phyloP scores from a whole-genome alignment of 2,797 vertebrate species.

The Sandelia bainsii region DNA sequence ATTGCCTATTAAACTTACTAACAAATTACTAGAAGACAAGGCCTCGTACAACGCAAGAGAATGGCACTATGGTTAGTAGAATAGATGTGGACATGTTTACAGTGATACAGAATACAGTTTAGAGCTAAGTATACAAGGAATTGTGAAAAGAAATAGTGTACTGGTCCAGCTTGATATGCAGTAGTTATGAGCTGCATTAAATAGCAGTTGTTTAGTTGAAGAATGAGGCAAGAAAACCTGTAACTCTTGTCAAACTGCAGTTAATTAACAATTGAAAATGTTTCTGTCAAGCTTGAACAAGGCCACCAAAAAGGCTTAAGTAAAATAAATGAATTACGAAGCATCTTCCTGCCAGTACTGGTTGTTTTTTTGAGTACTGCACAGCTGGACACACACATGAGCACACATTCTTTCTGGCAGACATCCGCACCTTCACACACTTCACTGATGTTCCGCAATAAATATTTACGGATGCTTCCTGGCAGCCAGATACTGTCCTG shows the following conservation, averaged over 20 bases:
- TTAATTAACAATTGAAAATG: constrained; percentile 66
- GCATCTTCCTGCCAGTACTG: constrained; percentile 52
- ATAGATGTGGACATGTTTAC: neutral
- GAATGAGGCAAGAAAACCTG: constrained; percentile 47
- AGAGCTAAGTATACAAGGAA: neutral
- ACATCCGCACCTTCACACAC: constrained; percentile 74
- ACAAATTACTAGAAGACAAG: neutral
- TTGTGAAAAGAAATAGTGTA: neutral
- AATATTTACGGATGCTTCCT: constrained; percentile 82
- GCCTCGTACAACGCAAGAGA: neutral
- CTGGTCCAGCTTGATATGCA: constrained; percentile 11
- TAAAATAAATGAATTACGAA: constrained; percentile 70
- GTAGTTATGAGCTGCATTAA: constrained; percentile 20
- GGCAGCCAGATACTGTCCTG: constrained; percentile 76
- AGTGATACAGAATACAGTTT: neutral
- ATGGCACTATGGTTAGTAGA: neutral
- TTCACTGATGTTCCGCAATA: constrained; percentile 81
- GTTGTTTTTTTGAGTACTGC: constrained; percentile 47
- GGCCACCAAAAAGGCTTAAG: constrained; percentile 55
- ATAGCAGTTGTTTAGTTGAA: constrained; percentile 36
- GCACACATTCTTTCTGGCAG: constrained; percentile 72
- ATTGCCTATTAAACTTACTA: neutral
- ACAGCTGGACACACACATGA: constrained; percentile 71
- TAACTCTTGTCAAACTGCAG: constrained; percentile 53
- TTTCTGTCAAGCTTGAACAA: constrained; percentile 64